Base-by-base conservation (phyloP, 1,140 invertebrate genomes). In the Cydia amplana region DNA sequence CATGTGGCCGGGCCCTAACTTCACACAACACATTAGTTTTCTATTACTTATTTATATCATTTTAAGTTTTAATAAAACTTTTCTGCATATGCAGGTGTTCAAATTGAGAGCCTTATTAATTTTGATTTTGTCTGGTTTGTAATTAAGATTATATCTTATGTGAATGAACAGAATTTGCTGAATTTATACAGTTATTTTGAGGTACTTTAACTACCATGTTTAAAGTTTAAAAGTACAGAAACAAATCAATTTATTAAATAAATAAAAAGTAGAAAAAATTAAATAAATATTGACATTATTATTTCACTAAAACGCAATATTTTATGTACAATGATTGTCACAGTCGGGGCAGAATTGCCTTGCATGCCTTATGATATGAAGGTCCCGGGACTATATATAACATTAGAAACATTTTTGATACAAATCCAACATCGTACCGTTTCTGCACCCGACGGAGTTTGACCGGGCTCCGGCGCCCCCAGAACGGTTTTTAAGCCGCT, bases 401-500 rank as follows among this genome's bases (percentile, higher is more conserved):
- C 64, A 32, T 32, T 32, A 32, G 28, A 43, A 73, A 73, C 72
- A 73, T 73, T 23, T 73, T 73, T 73, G 36, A 73, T 23, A 46
- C 43, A 73, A 73, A 73, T 74, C 23, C 28, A 80, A 82, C 32
- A 70, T 82, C 86, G 93, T 94, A 98, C 98, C 79, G 97, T 98
- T 94, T 99, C 98, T 74, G 97, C 97, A 49, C 95, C 95, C 60
- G 96, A 95, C 46, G 96, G 95, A 84, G 96, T 95, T 79, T 94
- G 95, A 75, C 94, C 96, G 63, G 96, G 94, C 80, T 96, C 95
- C 18, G 95, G 95, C 67, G 96, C 91, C n/a, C 97, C 97, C 40
- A 99, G 93, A 78, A 98, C 97, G n/a, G 96, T 97, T 91, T 98
- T 98, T 64, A 98, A 93, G 75, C 97, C 95, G 89, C 96, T 97